Conservation (phyloP, 2,888 invertebrate genomes). For the Masnerella sp. region DNA sequence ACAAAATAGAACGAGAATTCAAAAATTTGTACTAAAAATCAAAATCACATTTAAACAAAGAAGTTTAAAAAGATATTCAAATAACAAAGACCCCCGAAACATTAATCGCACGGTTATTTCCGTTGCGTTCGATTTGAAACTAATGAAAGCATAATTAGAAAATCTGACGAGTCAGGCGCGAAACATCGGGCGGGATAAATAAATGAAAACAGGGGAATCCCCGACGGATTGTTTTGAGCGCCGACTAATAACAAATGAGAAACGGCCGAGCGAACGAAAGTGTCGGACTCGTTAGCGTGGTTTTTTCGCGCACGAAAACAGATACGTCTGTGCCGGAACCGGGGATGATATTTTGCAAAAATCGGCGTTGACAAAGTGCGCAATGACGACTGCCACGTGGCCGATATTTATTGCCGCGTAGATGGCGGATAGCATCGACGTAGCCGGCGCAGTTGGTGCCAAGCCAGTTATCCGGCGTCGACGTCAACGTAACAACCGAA, state of each 20-base stretch:
- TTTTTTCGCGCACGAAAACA: constrained; percentile 44
- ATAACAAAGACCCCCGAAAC: no score
- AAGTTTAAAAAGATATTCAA: no score
- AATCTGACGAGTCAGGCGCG: not conserved
- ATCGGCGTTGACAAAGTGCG: constrained; percentile 56
- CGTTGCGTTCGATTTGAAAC: no score
- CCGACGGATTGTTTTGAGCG: constrained; percentile 37
- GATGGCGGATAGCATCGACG: constrained; percentile 67
- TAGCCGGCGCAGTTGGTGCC: constrained; percentile 67
- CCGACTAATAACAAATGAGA: constrained; percentile 42
- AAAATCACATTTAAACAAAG: no score
- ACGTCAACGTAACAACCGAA: constrained; percentile 70
- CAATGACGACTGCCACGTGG: constrained; percentile 56
- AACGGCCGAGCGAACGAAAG: constrained; percentile 30
- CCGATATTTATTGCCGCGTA: constrained; percentile 68
- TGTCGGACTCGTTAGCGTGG: constrained; percentile 29
- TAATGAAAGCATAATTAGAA: not conserved
- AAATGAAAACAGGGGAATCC: constrained; percentile 15
- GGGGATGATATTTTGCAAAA: constrained; percentile 49
- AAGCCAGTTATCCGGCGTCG: constrained; percentile 69
- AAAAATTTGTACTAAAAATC: no score
- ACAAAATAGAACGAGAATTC: no score
- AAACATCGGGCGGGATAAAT: constrained; percentile 14
- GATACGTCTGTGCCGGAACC: constrained; percentile 50
- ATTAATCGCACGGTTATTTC: no score